Evolutionary conservation across 2,797 vertebrate genomes (phyloP), one percentile per base, ranked within the genome.

Genomic region (Lagodon rhomboides): DNA sequence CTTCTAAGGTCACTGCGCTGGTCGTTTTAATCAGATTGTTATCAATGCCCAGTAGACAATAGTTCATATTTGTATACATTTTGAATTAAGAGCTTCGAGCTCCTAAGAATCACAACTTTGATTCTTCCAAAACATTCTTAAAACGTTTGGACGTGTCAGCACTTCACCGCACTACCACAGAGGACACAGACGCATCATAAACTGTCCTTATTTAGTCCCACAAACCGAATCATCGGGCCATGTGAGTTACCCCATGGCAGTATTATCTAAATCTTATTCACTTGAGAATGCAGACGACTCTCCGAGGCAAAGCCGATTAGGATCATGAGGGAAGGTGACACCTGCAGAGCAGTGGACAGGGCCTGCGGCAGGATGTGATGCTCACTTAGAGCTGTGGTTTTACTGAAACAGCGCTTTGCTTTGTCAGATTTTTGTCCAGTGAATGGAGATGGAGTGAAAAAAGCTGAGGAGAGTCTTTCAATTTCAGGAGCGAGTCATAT

Each of bases 261-360:
- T 12, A 41, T 51, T 55, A 49, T 64, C 49, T 49, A 74, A 71
- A 70, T 82, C 74, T 12, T 27, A 38, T 49, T 83, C 46, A 56
- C 7, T 23, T 20, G 73, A 53, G 68, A 56, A 56, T 49, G 51
- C 50, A 44, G 59, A 62, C 25, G 4, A 71, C 44, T 63, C 62
- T 43, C 50, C 0, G 11, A 43, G 17, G 66, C 43, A 64, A 87
- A 88, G 66, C 84, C 41, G 71, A 90, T 92, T 83, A 92, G 73
- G 67, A 47, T 86, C 67, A 81, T 74, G n/a, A 58, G 60, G 73
- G 76, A 73, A 25, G 44, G 62, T 73, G 66, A 81, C 64, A 81
- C 69, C 68, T 79, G 60, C 71, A 62, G 77, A 56, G 55, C 62
- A 22, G 15, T 11, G 0, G 30, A 12, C 38, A 27, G 46, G 10